Evolutionary conservation across 2,888 invertebrate genomes (phyloP), one percentile per base, ranked within the genome.

Genomic region (Eustalomyia histrio): DNA sequence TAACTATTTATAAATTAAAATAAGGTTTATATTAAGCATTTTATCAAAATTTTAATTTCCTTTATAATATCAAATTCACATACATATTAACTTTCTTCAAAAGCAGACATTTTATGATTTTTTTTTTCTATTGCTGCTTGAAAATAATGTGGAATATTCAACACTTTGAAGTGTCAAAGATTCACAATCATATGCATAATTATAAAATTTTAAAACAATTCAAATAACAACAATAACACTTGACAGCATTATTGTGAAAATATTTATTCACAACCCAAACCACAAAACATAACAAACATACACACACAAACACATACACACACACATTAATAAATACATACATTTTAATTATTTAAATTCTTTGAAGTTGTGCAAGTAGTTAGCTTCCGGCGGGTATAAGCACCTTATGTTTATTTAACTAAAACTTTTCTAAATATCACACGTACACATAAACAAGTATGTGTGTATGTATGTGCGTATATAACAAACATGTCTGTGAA

Each of bases 141-240:
- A 65, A n/a, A 29, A 64, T 53, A 69, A 78, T 75, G 81, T 81
- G 81, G 69, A 81, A 71, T 75, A 71, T 78, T 73, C 81, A 55
- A 74, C 71, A 80, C 79, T 83, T 81, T 80, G 74, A 83, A 83
- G 83, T 83, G 83, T 75, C 83, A 79, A 68, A 79, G 79, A 83
- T 64, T 76, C 79, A 80, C 76, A 79, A 83, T 78, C 78, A 67
- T 81, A 76, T 68, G 65, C 82, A 76, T 83, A 78, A 78, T 78
- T 78, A 67, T 73, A 72, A 79, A 79, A 55, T 72, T 67, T 61
- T 68, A 78, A 79, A 57, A 83, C 83, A 80, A 83, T 82, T 78
- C 75, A 61, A 52, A 16, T 29, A 71, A 29, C 29, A 29, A 83
- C 75, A 80, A 80, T 68, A 80, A 76, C 83, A 83, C 72, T 79